Conservation (phyloP, 1,140 invertebrate species). For the Caenorhabditis latens region DNA sequence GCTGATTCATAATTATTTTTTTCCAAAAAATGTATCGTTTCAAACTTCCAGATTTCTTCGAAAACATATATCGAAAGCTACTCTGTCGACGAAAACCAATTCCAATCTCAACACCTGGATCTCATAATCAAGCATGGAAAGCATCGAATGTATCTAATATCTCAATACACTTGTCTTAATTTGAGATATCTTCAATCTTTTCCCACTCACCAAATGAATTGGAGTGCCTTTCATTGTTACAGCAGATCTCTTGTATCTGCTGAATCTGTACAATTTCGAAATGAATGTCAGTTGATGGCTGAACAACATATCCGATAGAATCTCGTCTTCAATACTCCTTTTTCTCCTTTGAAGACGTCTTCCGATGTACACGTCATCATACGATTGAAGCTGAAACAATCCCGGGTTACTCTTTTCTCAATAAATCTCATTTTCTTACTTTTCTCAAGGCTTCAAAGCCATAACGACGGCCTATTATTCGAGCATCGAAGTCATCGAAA, state of each 20-base stretch:
- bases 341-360: conserved; percentile 20
- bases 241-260: neutral
- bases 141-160: neutral
- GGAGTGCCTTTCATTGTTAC: neutral
- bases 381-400: conserved; percentile 9
- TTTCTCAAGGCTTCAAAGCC: conserved; percentile 21
- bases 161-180: neutral
- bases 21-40: no score
- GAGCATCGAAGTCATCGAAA: conserved; percentile 25
- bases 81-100: neutral
- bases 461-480: neutral
- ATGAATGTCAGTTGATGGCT: conserved; percentile 26
- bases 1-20: no score
- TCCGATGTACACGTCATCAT: neutral
- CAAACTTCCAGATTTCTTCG: neutral
- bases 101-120: neutral
- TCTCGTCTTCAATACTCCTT: conserved; percentile 38
- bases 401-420: no score
- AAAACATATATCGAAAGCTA: neutral
- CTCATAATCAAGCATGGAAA: no score
- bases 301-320: conserved; percentile 29
- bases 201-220: conserved; percentile 15
- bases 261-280: neutral
- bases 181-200: no score
- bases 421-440: neutral